These are phyloP conservation scores for Brachypodius melanocephalos DNA, from an alignment of 2,113 vertebrate genomes.

Conservation along the genomic window DNA sequence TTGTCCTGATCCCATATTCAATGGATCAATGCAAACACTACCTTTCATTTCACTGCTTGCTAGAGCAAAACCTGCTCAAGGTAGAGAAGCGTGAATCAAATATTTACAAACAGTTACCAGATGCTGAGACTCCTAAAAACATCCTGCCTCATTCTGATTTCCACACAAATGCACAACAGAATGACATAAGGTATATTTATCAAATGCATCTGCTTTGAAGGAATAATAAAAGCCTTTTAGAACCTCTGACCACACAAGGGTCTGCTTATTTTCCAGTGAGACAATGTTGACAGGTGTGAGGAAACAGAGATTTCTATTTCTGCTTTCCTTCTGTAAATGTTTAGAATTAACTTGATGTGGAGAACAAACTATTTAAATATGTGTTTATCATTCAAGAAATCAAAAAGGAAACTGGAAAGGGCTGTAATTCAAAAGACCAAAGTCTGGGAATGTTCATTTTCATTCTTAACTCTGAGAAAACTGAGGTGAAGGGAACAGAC, in stretches of 20 bases:
- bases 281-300: not conserved
- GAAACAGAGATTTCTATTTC: not conserved
- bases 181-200: constrained; percentile 9
- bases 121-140: constrained; percentile 5
- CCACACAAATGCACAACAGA: not conserved
- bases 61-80: not conserved
- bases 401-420: not conserved
- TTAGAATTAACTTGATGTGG: not conserved
- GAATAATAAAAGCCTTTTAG: constrained; percentile 9
- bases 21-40: not conserved
- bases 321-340: constrained; percentile 10
- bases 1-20: not conserved
- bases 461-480: not conserved
- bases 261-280: not conserved
- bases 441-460: not conserved
- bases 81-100: not conserved
- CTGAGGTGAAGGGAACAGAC: not conserved
- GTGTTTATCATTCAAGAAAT: not conserved
- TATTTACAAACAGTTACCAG: constrained; percentile 28
- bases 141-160: not conserved
- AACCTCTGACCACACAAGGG: not conserved
- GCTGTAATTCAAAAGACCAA: not conserved
- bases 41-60: not conserved
- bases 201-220: not conserved
- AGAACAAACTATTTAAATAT: not conserved